phyloP scores from a whole-genome alignment of 1,140 invertebrate genomes.

The Dreissena polymorpha region DNA sequence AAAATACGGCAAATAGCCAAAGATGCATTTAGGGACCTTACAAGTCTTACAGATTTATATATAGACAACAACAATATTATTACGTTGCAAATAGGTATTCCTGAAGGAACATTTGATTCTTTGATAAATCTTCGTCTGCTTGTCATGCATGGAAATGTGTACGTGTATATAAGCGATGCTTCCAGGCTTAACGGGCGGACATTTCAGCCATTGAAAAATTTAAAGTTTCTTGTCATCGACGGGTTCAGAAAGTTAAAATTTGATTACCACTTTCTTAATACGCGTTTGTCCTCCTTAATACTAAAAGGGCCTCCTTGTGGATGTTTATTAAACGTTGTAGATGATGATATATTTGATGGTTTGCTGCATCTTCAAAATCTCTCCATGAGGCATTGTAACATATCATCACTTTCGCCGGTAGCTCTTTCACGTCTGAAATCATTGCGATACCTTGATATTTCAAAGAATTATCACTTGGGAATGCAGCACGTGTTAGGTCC shows the following conservation, averaged over 20 bases:
- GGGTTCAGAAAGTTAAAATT: constrained; percentile 7
- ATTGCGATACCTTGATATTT: constrained; percentile 26
- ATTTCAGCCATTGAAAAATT: not conserved
- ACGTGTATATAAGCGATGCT: not conserved
- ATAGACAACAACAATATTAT: not conserved
- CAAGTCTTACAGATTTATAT: constrained; percentile 6
- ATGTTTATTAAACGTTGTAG: constrained; percentile 18
- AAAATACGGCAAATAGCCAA: constrained; percentile 15
- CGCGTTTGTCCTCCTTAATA: constrained; percentile 4
- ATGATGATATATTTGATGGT: constrained; percentile 18
- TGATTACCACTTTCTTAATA: constrained; percentile 5
- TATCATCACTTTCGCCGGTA: not conserved
- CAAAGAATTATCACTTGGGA: constrained; percentile 23
- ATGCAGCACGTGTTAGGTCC: constrained; percentile 6
- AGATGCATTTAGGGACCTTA: constrained; percentile 15
- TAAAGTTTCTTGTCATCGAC: constrained; percentile 22
- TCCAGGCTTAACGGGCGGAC: not conserved
- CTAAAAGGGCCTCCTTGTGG: not conserved
- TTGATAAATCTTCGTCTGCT: constrained; percentile 5
- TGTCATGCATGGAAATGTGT: not conserved
- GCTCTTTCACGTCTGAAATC: constrained; percentile 3
- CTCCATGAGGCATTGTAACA: constrained; percentile 16
- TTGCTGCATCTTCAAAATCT: constrained; percentile 7
- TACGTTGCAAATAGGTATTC: not conserved
- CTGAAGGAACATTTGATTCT: constrained; percentile 23